These are phyloP conservation scores for Sminthurides bifidus DNA, from an alignment of 1,140 invertebrate species.

Conservation along the genomic window DNA sequence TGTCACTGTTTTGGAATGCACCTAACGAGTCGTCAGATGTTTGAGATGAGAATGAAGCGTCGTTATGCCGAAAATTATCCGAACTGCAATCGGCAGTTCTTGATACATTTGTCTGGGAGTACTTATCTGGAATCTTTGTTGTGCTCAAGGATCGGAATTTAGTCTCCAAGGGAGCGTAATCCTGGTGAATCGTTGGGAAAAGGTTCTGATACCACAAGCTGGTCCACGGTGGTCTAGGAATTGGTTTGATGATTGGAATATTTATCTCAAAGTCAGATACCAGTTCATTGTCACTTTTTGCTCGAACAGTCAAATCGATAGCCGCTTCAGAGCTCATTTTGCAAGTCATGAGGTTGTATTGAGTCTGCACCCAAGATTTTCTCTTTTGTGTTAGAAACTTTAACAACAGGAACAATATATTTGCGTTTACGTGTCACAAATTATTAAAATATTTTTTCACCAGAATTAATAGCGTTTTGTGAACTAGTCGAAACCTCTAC, in stretches of 20 bases:
- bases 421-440: not conserved
- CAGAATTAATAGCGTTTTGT: not conserved
- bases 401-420: not conserved
- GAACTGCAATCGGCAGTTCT: not conserved
- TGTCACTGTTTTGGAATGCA: too few relatives aligned
- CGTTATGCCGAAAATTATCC: not conserved
- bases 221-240: conserved; percentile 29
- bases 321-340: conserved; percentile 10
- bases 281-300: not conserved
- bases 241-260: conserved; percentile 15
- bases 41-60: not conserved
- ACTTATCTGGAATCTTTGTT: not conserved
- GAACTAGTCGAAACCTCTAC: not conserved
- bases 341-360: too few relatives aligned
- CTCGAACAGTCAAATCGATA: conserved; percentile 18
- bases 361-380: too few relatives aligned
- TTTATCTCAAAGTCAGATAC: not conserved
- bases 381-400: not conserved
- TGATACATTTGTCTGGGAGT: not conserved
- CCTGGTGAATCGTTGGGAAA: conserved; percentile 3
- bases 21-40: too few relatives aligned
- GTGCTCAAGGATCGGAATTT: not conserved
- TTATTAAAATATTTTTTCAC: not conserved
- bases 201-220: conserved; percentile 29
- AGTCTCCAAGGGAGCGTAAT: not conserved